Evolutionary conservation across 1,140 invertebrate species (phyloP), one percentile per base, ranked within the genome.

Genomic region (Drosophila lacteicornis): DNA sequence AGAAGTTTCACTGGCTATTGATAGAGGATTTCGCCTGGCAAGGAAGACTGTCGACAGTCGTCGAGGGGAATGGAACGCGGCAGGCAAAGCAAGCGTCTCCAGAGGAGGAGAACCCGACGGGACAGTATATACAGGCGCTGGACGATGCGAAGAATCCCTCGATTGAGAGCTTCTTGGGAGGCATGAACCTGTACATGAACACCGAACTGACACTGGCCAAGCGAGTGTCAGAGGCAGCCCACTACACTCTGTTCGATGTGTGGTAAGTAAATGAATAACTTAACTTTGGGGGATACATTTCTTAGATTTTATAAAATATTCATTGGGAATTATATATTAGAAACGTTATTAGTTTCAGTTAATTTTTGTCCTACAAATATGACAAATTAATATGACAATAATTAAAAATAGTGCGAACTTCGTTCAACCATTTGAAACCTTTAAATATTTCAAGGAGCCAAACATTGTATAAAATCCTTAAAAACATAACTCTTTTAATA

Each of bases 1-100:
- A 92, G 73, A 82, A 91, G 80, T 91, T 91, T 91, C 91, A 92
- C 79, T 92, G 91, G 91, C 77, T 92, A 82, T 83, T 92, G 91
- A 91, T 92, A 78, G 91, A 92, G 90, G 91, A 92, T 86, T 91
- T 91, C 76, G 70, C 70, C 55, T 71, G 83, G 81, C 79, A 92
- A 66, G 75, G 59, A 57, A 75, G 59, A 40, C 63, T 51, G 42
- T 80, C 67, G 42, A 25, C 67, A 50, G 47, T 30, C 13, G 17
- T 47, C n/a, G 25, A 15, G 30, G 22, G 30, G 17, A n/a, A n/a
- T n/a, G 42, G 36, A 45, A 22, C 15, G 19, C 22, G 45, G 5
- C 45, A 38, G n/a, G 58, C 73, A 56, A 51, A 36, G 2, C 33
- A 36, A 2, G 33, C 33, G 3, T 36, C 9, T 9, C 33, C 33